Evolutionary conservation across 1,140 invertebrate species (phyloP).

Genomic region (Pentalonia nigronervosa): DNA sequence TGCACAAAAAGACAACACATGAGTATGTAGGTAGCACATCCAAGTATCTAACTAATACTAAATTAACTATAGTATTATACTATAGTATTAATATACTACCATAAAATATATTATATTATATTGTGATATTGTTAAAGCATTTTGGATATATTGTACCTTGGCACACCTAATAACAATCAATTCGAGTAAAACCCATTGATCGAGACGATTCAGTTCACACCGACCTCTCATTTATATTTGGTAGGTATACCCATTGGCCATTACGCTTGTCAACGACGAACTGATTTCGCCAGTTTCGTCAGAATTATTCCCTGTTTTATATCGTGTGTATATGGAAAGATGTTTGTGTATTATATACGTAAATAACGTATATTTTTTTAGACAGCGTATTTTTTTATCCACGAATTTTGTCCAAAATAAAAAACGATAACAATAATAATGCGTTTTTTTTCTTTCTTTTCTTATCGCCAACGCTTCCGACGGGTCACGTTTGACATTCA

Average conservation of each 20-base stretch:
- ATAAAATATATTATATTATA: too few relatives aligned
- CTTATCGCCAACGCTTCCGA: constrained; percentile 48
- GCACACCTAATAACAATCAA: neutral
- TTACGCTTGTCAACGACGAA: neutral
- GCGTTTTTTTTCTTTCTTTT: neutral
- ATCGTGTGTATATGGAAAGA: neutral
- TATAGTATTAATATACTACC: too few relatives aligned
- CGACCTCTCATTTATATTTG: neutral
- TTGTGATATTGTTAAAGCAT: too few relatives aligned
- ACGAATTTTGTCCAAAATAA: constrained; percentile 13
- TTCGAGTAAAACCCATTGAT: neutral
- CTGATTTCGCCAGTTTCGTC: neutral
- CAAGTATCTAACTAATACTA: too few relatives aligned
- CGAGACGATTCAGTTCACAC: neutral
- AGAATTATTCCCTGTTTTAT: neutral
- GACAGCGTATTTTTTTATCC: neutral
- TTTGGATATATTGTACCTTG: too few relatives aligned
- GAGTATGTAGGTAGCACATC: too few relatives aligned
- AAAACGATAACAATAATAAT: constrained; percentile 18
- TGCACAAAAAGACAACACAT: too few relatives aligned
- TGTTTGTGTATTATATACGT: constrained; percentile 2
- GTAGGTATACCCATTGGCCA: neutral
- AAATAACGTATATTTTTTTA: neutral
- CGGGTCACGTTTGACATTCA: constrained; percentile 56
- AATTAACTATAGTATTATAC: too few relatives aligned